A percentile compares a stretch with the other conserved stretches of the same genome.
phyloP scores from a whole-genome alignment of 35 echinoderm and acorn worm genomes.

The Acanthaster planci region DNA sequence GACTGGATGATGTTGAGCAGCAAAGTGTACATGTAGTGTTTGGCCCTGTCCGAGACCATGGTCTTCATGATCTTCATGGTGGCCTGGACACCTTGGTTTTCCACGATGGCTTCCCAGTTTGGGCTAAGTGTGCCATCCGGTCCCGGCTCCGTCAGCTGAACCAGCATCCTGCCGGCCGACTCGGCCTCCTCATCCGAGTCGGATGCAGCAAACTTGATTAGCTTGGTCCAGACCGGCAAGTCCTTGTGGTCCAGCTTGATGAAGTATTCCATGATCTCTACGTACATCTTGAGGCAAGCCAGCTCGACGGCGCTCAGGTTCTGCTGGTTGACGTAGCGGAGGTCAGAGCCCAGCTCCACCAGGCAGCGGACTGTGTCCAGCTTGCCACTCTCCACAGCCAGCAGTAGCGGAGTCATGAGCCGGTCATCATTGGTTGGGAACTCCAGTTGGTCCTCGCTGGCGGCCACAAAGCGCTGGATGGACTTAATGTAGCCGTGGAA shows the following conservation, averaged over 20 bases:
- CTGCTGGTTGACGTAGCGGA: slow-evolving; percentile 76
- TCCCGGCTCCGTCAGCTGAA: slow-evolving; percentile 64
- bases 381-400: slow-evolving; percentile 81
- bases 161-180: slow-evolving; percentile 74
- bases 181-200: slow-evolving; percentile 83
- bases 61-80: slow-evolving; percentile 90
- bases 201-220: slow-evolving; percentile 82
- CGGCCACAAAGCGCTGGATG: slow-evolving; percentile 79
- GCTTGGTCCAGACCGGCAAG: slow-evolving; percentile 74
- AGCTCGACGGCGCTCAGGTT: slow-evolving; percentile 85
- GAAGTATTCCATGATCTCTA: slow-evolving; percentile 77
- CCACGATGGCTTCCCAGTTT: slow-evolving; percentile 65
- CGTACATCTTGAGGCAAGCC: slow-evolving; percentile 25
- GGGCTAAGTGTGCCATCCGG: slow-evolving; percentile 19
- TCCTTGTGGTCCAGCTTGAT: slow-evolving; percentile 79
- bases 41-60: slow-evolving; percentile 70
- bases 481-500: slow-evolving; percentile 87
- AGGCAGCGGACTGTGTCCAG: slow-evolving; percentile 83
- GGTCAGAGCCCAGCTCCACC: slow-evolving; percentile 78
- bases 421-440: slow-evolving; percentile 85
- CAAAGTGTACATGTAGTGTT: slow-evolving; percentile 69
- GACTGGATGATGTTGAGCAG: slow-evolving; percentile 78
- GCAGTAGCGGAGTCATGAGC: slow-evolving; percentile 78
- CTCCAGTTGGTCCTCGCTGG: slow-evolving; percentile 91
- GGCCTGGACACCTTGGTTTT: slow-evolving; percentile 49